Conservation (phyloP, 2,797 vertebrate species). For the Mormyrus hasselquistii region DNA sequence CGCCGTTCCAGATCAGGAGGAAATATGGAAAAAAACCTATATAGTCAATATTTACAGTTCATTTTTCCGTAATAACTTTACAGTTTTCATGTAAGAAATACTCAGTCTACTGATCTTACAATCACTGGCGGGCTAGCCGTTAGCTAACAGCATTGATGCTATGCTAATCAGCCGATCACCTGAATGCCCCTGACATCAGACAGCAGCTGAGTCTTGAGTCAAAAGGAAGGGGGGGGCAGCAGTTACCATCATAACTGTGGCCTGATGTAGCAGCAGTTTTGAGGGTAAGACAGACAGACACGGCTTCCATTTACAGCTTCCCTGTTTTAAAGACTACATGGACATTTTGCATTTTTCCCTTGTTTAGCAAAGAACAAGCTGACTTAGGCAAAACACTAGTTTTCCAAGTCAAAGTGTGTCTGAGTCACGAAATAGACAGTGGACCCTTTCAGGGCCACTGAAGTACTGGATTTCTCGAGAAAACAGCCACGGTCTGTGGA, state of each 20-base stretch:
- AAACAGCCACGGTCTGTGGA: not conserved
- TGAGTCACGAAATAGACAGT: not conserved
- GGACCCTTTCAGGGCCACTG: not conserved
- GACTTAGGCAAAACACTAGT: conserved; percentile 4
- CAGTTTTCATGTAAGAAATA: not conserved
- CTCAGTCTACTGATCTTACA: not conserved
- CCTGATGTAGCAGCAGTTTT: not conserved
- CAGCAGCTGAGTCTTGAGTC: not conserved
- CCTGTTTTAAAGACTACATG: not conserved
- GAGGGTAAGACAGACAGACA: not conserved
- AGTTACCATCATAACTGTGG: not conserved
- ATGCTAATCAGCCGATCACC: not conserved
- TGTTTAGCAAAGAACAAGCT: not conserved
- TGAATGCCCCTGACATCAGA: not conserved
- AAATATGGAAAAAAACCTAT: not conserved
- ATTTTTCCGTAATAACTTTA: not conserved
- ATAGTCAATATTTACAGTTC: not conserved
- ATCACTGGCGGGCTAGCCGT: not conserved
- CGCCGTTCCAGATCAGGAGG: not conserved
- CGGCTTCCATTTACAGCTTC: not conserved
- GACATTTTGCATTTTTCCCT: not conserved
- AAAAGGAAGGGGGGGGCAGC: not conserved
- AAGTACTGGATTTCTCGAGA: not conserved
- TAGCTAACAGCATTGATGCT: not conserved
- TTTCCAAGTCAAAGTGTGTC: conserved; percentile 13